Percentiles rank a stretch among this genome's conserved stretches.
These are phyloP conservation scores for Schrankia costaestrigalis DNA, from an alignment of 2,888 invertebrate species.

Conservation along the genomic window DNA sequence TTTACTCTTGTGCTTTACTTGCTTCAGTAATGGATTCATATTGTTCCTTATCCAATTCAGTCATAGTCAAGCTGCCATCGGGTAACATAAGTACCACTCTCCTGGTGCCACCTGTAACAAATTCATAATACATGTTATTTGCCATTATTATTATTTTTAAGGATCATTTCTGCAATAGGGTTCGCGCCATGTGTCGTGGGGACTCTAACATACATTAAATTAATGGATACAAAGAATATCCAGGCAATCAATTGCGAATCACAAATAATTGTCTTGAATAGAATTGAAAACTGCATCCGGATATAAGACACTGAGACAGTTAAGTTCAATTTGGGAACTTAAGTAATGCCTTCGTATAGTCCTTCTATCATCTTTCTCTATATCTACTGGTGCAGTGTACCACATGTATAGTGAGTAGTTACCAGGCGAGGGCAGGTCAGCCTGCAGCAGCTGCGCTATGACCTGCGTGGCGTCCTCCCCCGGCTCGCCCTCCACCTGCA, in stretches of 20 bases:
- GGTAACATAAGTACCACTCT: slow-evolving; percentile 91
- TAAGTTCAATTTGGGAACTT: too few relatives aligned
- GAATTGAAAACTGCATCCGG: neutral
- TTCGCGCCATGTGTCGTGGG: too few relatives aligned
- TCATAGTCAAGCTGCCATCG: slow-evolving; percentile 92
- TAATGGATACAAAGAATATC: too few relatives aligned
- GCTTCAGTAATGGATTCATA: slow-evolving; percentile 84
- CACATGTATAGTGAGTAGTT: slow-evolving; percentile 28
- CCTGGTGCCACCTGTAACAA: slow-evolving; percentile 86
- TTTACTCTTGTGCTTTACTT: slow-evolving; percentile 79
- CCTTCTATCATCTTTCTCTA: too few relatives aligned
- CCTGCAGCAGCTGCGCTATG: slow-evolving; percentile 92
- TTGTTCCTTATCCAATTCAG: slow-evolving; percentile 92
- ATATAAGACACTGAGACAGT: too few relatives aligned
- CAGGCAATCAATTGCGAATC: too few relatives aligned
- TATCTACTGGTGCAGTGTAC: too few relatives aligned
- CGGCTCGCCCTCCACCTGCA: slow-evolving; percentile 78
- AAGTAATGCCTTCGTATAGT: too few relatives aligned
- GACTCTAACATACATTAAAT: too few relatives aligned
- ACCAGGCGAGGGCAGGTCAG: slow-evolving; percentile 92
- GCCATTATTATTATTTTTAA: too few relatives aligned
- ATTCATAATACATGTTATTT: too few relatives aligned
- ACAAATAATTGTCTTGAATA: neutral
- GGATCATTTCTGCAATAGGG: too few relatives aligned
- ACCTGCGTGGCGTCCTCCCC: slow-evolving; percentile 87